phyloP scores from a whole-genome alignment of 2,888 invertebrate species.

The Cheiracanthium punctorium region DNA sequence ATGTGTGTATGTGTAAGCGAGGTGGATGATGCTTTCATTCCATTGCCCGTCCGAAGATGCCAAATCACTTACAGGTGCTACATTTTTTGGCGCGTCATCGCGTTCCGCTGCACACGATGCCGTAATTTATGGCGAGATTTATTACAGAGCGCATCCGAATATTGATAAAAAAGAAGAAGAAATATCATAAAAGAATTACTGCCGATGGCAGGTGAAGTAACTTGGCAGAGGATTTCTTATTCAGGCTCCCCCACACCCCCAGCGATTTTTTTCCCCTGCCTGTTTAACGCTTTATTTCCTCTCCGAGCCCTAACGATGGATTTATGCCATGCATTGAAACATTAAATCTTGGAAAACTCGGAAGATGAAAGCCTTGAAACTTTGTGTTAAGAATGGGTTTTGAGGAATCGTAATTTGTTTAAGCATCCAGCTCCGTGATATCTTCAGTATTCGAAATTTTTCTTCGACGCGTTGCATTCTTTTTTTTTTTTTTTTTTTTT shows the following conservation, averaged over 20 bases:
- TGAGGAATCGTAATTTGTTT: slow-evolving; percentile 1
- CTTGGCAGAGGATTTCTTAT: slow-evolving; percentile 15
- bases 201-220: slow-evolving; percentile 4
- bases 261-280: background rate
- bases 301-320: background rate
- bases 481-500: background rate
- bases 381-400: slow-evolving; percentile 3
- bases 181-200: slow-evolving; percentile 15
- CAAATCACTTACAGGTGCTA: slow-evolving; percentile 66
- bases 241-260: background rate
- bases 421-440: background rate
- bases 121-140: slow-evolving; percentile 41
- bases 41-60: slow-evolving; percentile 40
- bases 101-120: slow-evolving; percentile 9
- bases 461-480: background rate
- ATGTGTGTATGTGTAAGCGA: slow-evolving; percentile 56
- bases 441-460: background rate
- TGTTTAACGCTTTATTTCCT: slow-evolving; percentile 10
- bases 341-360: slow-evolving; percentile 8
- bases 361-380: background rate
- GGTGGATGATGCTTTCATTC: slow-evolving; percentile 58
- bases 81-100: slow-evolving; percentile 61
- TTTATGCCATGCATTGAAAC: slow-evolving; percentile 13
- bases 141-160: slow-evolving; percentile 4
- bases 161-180: background rate